Percentiles rank a stretch among this genome's conserved stretches.
Evolutionary conservation across 2,113 vertebrate genomes (phyloP).

Genomic region (Oryctolagus cuniculus): DNA sequence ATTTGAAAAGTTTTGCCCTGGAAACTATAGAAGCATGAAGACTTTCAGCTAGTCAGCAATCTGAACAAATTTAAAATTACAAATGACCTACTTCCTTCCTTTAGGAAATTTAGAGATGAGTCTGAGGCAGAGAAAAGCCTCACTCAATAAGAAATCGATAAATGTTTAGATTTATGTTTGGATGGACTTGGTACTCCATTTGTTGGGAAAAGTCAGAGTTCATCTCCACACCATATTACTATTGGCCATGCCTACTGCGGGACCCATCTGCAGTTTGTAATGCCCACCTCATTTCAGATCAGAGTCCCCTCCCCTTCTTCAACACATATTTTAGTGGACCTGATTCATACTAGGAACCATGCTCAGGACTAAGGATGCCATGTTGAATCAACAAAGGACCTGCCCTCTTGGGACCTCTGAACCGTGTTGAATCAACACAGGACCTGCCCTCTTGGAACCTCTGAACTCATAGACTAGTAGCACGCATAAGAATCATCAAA

Average conservation of each 20-base stretch:
- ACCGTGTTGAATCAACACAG: too few relatives aligned
- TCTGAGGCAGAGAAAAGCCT: background rate
- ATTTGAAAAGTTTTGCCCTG: background rate
- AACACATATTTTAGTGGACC: background rate
- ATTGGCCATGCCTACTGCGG: background rate
- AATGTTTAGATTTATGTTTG: background rate
- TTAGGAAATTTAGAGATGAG: background rate
- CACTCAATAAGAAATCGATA: background rate
- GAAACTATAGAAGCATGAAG: background rate
- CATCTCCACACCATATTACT: background rate
- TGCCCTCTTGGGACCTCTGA: background rate
- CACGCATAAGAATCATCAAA: background rate
- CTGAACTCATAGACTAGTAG: background rate
- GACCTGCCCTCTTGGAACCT: too few relatives aligned
- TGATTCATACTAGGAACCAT: background rate
- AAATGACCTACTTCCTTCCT: background rate
- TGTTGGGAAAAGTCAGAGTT: background rate
- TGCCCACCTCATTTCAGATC: background rate
- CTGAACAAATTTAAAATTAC: conserved; percentile 32
- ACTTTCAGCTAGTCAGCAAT: background rate
- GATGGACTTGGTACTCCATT: background rate
- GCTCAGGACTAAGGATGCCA: background rate
- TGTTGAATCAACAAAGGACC: background rate
- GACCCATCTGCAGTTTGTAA: background rate
- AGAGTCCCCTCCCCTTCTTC: background rate